Evolutionary conservation across 2,113 vertebrate species (phyloP).

Genomic region (Platysteira castanea): DNA sequence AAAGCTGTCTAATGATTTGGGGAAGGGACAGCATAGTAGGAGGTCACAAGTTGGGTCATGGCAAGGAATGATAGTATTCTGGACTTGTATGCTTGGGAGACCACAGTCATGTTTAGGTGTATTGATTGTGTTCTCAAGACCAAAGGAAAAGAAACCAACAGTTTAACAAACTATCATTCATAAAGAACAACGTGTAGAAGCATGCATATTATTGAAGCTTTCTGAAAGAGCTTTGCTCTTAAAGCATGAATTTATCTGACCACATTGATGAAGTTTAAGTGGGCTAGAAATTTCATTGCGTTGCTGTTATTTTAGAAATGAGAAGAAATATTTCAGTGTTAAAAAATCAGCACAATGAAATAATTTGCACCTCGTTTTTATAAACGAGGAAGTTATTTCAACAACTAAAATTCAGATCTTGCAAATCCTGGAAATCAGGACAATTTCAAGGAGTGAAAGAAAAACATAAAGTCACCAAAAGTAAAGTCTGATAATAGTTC

Average conservation of each 20-base stretch:
- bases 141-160: rapidly evolving
- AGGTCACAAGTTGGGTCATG: neutral
- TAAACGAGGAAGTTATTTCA: neutral
- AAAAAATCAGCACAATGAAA: neutral
- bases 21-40: neutral
- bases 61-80: neutral
- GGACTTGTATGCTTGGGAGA: neutral
- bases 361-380: neutral
- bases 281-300: neutral
- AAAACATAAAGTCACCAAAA: neutral
- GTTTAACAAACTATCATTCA: neutral
- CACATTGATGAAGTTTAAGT: neutral
- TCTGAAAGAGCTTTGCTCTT: neutral
- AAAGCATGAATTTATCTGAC: neutral
- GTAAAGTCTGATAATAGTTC: neutral
- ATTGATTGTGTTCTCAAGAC: neutral
- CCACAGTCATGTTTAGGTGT: neutral
- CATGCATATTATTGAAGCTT: neutral
- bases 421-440: neutral
- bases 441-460: neutral
- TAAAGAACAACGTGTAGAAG: neutral
- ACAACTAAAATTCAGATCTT: neutral
- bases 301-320: neutral
- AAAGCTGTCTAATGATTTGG: neutral
- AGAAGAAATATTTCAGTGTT: neutral